Percentiles rank a stretch among this genome's conserved stretches.
Conservation (phyloP, 2,797 vertebrate species). For the Molossus alvarezi region DNA sequence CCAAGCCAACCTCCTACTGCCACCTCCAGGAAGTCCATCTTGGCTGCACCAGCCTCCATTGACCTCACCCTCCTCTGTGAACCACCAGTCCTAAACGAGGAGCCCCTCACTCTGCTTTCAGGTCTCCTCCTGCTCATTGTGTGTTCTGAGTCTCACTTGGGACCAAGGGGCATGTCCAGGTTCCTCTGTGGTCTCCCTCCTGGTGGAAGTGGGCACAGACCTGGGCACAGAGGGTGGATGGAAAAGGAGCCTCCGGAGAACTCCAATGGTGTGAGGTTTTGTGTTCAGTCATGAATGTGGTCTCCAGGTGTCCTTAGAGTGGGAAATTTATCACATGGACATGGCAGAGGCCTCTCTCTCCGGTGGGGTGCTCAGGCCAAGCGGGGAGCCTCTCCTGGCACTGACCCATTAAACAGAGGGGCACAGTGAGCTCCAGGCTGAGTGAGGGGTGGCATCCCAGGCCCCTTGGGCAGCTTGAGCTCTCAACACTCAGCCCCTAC, state of each 20-base stretch:
- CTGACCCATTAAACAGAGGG: not conserved
- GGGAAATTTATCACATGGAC: too few species aligned
- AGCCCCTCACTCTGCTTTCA: not conserved
- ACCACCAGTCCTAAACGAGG: not conserved
- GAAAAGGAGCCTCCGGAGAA: not conserved
- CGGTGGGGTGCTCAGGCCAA: not conserved
- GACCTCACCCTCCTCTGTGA: not conserved
- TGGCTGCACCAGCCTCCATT: not conserved
- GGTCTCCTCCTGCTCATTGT: not conserved
- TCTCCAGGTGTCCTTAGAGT: not conserved
- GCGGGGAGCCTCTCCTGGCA: not conserved
- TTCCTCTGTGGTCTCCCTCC: not conserved
- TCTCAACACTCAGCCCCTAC: not conserved
- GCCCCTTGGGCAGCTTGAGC: not conserved
- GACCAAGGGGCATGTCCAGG: not conserved
- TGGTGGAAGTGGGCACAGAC: not conserved
- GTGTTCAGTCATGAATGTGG: not conserved
- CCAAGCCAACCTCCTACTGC: not conserved
- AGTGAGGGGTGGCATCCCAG: not conserved
- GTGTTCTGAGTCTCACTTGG: not conserved
- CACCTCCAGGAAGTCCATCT: constrained; percentile 39
- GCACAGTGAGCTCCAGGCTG: not conserved
- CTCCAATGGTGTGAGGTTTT: not conserved
- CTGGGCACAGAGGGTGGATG: not conserved
- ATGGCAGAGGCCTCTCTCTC: not conserved